Evolutionary conservation across 2,113 vertebrate species (phyloP).

Genomic region (Passer domesticus): DNA sequence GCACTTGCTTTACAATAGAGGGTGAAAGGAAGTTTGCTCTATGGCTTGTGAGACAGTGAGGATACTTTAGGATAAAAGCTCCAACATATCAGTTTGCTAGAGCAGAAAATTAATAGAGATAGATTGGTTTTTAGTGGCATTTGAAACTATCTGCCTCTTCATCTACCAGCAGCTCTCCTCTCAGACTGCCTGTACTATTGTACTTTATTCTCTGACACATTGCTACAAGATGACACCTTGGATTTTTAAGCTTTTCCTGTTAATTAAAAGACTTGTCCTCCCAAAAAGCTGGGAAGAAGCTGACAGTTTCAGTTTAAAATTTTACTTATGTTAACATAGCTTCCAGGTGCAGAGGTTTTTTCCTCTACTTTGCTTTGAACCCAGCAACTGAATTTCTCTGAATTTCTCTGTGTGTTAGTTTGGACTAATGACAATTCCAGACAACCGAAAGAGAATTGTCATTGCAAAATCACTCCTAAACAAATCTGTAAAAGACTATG

Average conservation of each 20-base stretch:
- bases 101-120: conserved; percentile 26
- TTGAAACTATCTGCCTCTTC: conserved; percentile 17
- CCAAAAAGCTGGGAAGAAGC: neutral
- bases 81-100: neutral
- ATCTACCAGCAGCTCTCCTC: neutral
- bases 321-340: neutral
- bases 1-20: neutral
- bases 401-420: neutral
- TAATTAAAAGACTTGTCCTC: neutral
- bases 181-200: neutral
- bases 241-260: neutral
- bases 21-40: conserved; percentile 1
- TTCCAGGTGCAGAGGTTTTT: neutral
- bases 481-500: neutral
- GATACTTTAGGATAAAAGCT: neutral
- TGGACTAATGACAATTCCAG: neutral
- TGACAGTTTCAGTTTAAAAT: neutral
- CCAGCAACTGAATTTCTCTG: neutral
- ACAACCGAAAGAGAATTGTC: neutral
- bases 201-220: neutral
- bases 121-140: neutral
- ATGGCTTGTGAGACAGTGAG: neutral
- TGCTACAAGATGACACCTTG: neutral
- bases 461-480: neutral
- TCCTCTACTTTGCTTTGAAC: neutral